Percentiles rank a stretch among this genome's conserved stretches.
Evolutionary conservation across 1,140 invertebrate genomes (phyloP).

Genomic region (Pseudomyrmex dendroicus): DNA sequence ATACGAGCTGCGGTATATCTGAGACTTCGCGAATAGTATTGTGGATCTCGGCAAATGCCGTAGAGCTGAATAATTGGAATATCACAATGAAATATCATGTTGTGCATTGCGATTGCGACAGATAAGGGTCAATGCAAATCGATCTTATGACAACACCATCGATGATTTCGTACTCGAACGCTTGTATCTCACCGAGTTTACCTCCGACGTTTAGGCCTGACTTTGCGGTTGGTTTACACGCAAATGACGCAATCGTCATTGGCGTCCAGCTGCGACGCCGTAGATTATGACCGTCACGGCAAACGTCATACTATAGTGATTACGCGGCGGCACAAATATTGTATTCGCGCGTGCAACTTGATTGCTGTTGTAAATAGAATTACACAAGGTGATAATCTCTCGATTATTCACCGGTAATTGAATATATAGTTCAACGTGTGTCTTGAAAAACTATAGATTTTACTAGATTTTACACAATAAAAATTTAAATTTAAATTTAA

Average conservation of each 20-base stretch:
- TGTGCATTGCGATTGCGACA: constrained; percentile 35
- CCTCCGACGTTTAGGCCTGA: constrained; percentile 31
- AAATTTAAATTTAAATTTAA: no score
- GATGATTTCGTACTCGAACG: background rate
- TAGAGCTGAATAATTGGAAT: constrained; percentile 52
- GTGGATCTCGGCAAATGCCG: constrained; percentile 23
- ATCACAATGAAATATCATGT: constrained; percentile 30
- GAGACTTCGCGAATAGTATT: constrained; percentile 24
- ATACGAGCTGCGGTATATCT: constrained; percentile 14
- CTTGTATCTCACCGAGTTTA: constrained; percentile 3
- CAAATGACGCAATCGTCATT: constrained; percentile 32
- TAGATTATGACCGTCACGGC: constrained; percentile 40
- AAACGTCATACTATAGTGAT: constrained; percentile 49
- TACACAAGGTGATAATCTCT: background rate
- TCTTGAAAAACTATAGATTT: no score
- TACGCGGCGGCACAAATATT: constrained; percentile 46
- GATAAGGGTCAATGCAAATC: constrained; percentile 52
- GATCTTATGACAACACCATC: constrained; percentile 1
- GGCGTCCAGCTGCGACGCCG: constrained; percentile 25
- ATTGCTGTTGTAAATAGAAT: background rate
- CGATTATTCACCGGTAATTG: background rate
- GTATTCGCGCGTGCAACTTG: constrained; percentile 17
- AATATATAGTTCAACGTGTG: no score
- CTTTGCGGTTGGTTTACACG: constrained; percentile 25
- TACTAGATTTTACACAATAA: no score